phyloP scores from a whole-genome alignment of 2,113 vertebrate species.

The Pygoscelis adeliae region DNA sequence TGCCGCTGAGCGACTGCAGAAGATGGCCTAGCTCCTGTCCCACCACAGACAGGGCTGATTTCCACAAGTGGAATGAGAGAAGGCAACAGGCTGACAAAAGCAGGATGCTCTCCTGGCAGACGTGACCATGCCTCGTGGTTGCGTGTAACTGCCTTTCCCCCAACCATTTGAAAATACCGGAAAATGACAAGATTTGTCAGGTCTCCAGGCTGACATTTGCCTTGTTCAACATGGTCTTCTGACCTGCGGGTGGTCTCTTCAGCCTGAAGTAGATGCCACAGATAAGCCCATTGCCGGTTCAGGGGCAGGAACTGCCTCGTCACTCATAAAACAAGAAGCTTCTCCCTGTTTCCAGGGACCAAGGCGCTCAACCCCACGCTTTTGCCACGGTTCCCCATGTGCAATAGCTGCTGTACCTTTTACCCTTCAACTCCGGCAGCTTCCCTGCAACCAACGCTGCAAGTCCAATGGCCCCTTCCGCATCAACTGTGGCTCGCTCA shows the following conservation, averaged over 20 bases:
- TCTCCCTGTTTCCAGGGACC: accelerated
- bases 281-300: neutral
- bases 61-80: neutral
- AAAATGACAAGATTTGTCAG: neutral
- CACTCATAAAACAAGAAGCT: neutral
- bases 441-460: constrained; percentile 85
- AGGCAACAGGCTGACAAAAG: neutral
- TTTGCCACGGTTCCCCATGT: neutral
- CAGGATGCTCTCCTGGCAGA: neutral
- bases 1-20: neutral
- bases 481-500: constrained; percentile 83
- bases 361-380: neutral
- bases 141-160: neutral
- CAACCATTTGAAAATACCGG: neutral
- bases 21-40: neutral
- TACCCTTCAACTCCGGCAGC: constrained; percentile 85
- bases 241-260: neutral
- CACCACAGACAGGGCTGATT: neutral
- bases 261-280: neutral
- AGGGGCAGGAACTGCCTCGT: neutral
- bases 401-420: constrained; percentile 73
- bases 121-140: accelerated
- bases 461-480: constrained; percentile 86
- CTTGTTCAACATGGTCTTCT: neutral
- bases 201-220: neutral